phyloP scores from a whole-genome alignment of 30 jellyfish, hydroid and myxozoan genomes.

The Cassiopea xamachana region DNA sequence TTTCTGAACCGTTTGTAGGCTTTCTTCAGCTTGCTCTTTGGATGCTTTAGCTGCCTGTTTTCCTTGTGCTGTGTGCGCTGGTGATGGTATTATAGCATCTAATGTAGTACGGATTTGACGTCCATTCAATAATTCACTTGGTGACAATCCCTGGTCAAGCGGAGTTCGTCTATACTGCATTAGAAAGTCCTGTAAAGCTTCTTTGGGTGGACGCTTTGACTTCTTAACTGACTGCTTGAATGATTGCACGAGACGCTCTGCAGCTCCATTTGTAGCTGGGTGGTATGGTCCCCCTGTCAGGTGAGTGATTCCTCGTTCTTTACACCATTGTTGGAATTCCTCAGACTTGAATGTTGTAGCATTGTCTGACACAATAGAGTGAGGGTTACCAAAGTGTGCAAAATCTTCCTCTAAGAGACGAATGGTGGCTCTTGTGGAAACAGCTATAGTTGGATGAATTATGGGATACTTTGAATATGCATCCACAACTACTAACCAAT shows the following conservation, averaged over 20 bases:
- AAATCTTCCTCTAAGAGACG: background rate
- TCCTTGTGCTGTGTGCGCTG: too few relatives aligned
- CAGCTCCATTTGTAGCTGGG: background rate
- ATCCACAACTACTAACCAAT: background rate
- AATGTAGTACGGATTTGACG: too few relatives aligned
- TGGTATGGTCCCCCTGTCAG: background rate
- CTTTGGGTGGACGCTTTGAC: too few relatives aligned
- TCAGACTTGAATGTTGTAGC: constrained; percentile 3
- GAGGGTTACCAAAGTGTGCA: background rate
- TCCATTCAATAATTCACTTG: too few relatives aligned
- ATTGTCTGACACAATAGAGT: background rate
- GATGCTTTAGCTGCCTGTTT: background rate
- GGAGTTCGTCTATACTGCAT: too few relatives aligned
- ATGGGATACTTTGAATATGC: background rate
- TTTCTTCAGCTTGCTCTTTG: background rate
- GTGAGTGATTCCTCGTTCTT: background rate
- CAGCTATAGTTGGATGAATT: background rate
- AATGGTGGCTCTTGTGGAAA: background rate
- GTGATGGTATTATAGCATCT: too few relatives aligned
- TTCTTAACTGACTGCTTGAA: too few relatives aligned
- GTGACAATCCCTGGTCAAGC: too few relatives aligned
- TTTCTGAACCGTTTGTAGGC: background rate
- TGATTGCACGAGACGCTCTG: background rate
- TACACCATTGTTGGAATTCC: background rate
- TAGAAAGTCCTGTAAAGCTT: too few relatives aligned